Conservation (phyloP, 1,140 invertebrate species). For the Pseudachorutes palmiensis region DNA sequence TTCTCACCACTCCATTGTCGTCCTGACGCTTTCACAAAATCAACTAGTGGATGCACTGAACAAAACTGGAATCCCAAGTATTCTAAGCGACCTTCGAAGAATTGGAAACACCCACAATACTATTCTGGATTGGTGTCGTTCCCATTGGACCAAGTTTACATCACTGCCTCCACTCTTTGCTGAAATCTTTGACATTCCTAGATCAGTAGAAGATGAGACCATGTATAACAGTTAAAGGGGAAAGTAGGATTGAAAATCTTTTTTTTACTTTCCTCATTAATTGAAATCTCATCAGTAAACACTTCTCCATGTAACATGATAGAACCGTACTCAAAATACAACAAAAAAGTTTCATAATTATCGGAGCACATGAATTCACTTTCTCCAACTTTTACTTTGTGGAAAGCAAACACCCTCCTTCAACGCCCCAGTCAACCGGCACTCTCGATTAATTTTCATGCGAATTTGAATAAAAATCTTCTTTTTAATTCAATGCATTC, state of each 20-base stretch:
- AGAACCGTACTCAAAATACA: no score
- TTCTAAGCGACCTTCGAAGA: constrained; percentile 59
- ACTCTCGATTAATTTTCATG: no score
- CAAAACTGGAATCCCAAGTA: constrained; percentile 43
- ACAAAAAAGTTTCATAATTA: no score
- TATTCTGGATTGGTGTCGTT: constrained; percentile 81
- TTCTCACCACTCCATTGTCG: constrained; percentile 72
- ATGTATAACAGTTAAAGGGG: constrained; percentile 37
- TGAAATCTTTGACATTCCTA: constrained; percentile 96
- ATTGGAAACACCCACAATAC: constrained; percentile 76
- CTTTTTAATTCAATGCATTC: no score
- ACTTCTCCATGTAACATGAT: no score
- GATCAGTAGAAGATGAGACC: constrained; percentile 62
- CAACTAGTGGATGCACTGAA: constrained; percentile 76
- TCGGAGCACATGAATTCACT: no score
- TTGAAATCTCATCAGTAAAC: no score
- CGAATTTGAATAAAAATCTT: no score
- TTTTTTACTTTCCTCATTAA: not conserved
- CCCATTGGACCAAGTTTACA: constrained; percentile 73
- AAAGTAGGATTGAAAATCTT: not conserved
- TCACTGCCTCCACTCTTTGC: constrained; percentile 82
- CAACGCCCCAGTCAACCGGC: no score
- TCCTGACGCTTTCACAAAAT: constrained; percentile 63
- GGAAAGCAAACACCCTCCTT: no score
- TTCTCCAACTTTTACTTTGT: no score